Conservation (phyloP, 92 coral and sea anemone species). For the Heteractis magnifica region DNA sequence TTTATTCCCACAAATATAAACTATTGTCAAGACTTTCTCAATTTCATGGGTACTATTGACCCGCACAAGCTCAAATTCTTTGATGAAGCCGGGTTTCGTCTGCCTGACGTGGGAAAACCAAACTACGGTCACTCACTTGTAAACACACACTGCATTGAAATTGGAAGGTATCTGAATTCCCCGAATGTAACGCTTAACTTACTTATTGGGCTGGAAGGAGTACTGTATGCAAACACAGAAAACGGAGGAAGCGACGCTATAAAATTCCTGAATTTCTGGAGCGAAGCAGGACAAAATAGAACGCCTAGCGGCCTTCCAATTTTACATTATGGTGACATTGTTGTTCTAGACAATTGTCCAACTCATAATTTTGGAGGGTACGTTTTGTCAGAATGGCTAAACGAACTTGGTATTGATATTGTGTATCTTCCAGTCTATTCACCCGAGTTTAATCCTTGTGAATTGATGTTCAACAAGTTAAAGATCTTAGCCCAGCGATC, state of each 20-base stretch:
- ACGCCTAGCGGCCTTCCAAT: conserved; percentile 42
- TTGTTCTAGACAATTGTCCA: conserved; percentile 37
- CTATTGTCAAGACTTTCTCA: no score
- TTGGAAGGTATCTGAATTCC: conserved; percentile 36
- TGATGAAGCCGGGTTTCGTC: conserved; percentile 47
- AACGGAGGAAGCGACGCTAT: conserved; percentile 37
- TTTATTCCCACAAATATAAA: no score
- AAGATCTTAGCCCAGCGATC: neutral
- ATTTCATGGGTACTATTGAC: conserved; percentile 38
- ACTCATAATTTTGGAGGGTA: neutral
- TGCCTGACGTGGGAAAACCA: conserved; percentile 22
- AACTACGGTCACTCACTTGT: conserved; percentile 44
- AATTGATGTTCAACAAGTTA: no score
- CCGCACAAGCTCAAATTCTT: conserved; percentile 43
- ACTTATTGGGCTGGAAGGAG: conserved; percentile 47
- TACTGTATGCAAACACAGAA: conserved; percentile 48
- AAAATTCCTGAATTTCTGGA: conserved; percentile 40
- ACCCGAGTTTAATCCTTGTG: neutral
- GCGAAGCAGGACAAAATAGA: no score
- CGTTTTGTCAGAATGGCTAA: neutral
- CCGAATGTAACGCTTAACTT: conserved; percentile 56
- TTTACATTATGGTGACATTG: conserved; percentile 43
- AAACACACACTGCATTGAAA: conserved; percentile 37
- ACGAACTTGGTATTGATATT: neutral
- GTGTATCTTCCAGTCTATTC: neutral